Evolutionary conservation across 2,113 vertebrate genomes (phyloP).

Genomic region (Urocynchramus pylzowi): DNA sequence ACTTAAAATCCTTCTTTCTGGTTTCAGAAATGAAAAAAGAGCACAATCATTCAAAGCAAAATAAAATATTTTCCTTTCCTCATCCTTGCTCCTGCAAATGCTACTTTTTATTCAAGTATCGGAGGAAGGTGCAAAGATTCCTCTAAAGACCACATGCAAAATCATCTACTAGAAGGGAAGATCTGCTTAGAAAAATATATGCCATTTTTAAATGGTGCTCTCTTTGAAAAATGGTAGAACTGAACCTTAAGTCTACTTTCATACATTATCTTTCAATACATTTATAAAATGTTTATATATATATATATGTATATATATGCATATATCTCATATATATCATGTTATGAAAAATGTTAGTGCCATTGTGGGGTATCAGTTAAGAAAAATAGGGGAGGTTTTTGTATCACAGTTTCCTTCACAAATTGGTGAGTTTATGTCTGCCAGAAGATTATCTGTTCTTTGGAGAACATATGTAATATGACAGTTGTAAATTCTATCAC

Average conservation of each 20-base stretch:
- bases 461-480: slow-evolving; percentile 2
- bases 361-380: background rate
- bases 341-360: background rate
- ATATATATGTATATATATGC: background rate
- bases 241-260: background rate
- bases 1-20: background rate
- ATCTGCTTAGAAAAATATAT: background rate
- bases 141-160: background rate
- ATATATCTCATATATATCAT: background rate
- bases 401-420: background rate
- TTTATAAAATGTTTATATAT: background rate
- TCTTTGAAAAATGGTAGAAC: background rate
- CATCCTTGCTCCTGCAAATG: background rate
- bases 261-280: background rate
- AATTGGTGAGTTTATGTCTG: background rate
- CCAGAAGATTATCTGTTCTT: slow-evolving; percentile 23
- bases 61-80: background rate
- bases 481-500: slow-evolving; percentile 20
- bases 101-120: background rate
- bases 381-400: slow-evolving; percentile 9
- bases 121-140: background rate
- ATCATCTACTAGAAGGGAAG: background rate
- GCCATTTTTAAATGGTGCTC: background rate
- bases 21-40: background rate
- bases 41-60: background rate